Conservation (phyloP, 1,140 invertebrate genomes). For the Drosophila ogumai region DNA sequence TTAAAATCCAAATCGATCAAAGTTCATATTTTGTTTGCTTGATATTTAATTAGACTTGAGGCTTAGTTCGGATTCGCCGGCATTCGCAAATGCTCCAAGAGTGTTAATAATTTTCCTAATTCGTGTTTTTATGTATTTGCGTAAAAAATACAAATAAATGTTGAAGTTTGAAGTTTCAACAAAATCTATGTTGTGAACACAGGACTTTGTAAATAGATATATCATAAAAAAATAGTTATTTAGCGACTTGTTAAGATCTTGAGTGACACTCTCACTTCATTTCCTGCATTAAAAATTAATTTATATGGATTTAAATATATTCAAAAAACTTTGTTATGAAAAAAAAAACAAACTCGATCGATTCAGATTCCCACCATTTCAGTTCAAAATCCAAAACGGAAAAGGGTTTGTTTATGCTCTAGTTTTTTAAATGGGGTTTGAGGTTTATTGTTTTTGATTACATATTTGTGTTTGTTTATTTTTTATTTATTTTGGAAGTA, state of each 20-base stretch:
- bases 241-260: neutral
- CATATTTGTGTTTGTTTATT: constrained; percentile 37
- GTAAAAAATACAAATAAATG: constrained; percentile 13
- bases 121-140: constrained; percentile 7
- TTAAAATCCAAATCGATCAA: constrained; percentile 13
- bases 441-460: constrained; percentile 29
- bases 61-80: neutral
- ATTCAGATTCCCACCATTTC: constrained; percentile 8
- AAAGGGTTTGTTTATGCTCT: constrained; percentile 47
- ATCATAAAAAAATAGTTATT: neutral
- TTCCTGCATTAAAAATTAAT: neutral
- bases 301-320: neutral
- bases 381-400: constrained; percentile 47
- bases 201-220: neutral
- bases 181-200: neutral
- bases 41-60: neutral
- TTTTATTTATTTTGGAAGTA: constrained; percentile 35
- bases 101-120: constrained; percentile 18
- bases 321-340: neutral
- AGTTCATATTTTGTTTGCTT: constrained; percentile 9
- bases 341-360: constrained; percentile 20
- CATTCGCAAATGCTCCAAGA: constrained; percentile 11
- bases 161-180: constrained; percentile 12
- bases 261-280: neutral
- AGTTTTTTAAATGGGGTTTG: constrained; percentile 7